Evolutionary conservation across 2,113 vertebrate genomes (phyloP).

Genomic region (Setophaga kirtlandii): DNA sequence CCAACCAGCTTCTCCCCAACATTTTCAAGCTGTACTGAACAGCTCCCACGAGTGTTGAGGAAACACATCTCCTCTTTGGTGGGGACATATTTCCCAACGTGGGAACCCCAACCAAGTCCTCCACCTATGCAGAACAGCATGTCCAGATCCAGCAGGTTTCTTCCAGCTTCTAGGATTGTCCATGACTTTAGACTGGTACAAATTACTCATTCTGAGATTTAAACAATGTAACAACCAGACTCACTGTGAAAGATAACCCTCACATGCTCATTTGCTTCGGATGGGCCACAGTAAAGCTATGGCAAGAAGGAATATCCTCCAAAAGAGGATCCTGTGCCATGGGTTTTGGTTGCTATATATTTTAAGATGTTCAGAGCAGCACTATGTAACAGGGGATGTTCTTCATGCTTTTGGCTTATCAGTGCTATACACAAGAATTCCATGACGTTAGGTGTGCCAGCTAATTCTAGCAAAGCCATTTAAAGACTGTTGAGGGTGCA

Average conservation of each 20-base stretch:
- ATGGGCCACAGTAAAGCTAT: neutral
- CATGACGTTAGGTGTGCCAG: neutral
- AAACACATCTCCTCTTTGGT: neutral
- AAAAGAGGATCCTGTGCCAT: neutral
- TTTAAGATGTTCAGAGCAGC: neutral
- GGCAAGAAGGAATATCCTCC: neutral
- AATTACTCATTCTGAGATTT: neutral
- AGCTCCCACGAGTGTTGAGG: neutral
- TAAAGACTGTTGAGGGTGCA: neutral
- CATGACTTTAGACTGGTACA: neutral
- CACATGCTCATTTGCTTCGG: neutral
- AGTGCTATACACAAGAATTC: neutral
- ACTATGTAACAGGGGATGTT: neutral
- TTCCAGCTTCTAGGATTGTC: neutral
- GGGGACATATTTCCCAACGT: neutral
- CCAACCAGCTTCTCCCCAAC: neutral
- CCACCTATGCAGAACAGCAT: neutral
- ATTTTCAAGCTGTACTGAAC: neutral
- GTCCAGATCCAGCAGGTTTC: neutral
- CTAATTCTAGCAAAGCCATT: neutral
- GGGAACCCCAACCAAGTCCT: neutral
- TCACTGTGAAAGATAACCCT: neutral
- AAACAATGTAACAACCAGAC: neutral
- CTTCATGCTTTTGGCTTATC: neutral
- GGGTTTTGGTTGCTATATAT: neutral